Percentiles rank a stretch among this genome's conserved stretches.
Conservation (phyloP, 2,797 vertebrate species). For the Sebastiscus tertius region DNA sequence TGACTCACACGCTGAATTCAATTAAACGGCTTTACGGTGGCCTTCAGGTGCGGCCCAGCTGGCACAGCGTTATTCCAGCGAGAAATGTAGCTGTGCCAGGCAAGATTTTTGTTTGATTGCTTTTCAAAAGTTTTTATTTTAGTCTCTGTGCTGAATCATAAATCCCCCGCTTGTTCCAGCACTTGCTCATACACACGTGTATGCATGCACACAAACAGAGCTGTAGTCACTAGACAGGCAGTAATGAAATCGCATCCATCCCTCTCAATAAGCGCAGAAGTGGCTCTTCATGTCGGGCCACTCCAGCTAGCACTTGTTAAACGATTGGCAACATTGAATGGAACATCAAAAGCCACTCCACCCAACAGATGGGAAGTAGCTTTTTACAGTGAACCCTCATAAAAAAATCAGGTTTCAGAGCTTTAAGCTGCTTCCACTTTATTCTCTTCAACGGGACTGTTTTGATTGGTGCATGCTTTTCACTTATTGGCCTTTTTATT, state of each 20-base stretch:
- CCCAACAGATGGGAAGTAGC: slow-evolving; percentile 55
- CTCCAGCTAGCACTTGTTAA: slow-evolving; percentile 68
- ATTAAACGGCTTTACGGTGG: neutral
- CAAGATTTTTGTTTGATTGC: slow-evolving; percentile 15
- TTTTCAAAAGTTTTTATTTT: slow-evolving; percentile 15
- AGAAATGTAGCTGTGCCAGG: neutral
- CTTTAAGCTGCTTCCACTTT: slow-evolving; percentile 43
- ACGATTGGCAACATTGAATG: slow-evolving; percentile 70
- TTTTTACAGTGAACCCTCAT: slow-evolving; percentile 44
- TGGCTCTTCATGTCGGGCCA: slow-evolving; percentile 60
- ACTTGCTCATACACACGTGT: neutral
- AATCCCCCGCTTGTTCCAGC: slow-evolving; percentile 32
- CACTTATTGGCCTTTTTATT: slow-evolving; percentile 38
- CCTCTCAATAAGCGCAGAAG: slow-evolving; percentile 63
- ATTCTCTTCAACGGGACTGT: slow-evolving; percentile 2
- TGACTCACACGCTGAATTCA: neutral
- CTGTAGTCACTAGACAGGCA: slow-evolving; percentile 21
- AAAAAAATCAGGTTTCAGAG: slow-evolving; percentile 32
- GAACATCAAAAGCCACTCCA: slow-evolving; percentile 70
- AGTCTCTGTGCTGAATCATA: slow-evolving; percentile 3
- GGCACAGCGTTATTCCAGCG: neutral
- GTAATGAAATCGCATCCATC: slow-evolving; percentile 65
- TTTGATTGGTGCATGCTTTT: slow-evolving; percentile 32
- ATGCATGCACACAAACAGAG: slow-evolving; percentile 51
- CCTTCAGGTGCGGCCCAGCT: slow-evolving; percentile 30